A percentile compares a stretch with the other conserved stretches of the same genome.
These are phyloP conservation scores for Calliphora vicina DNA, from an alignment of 1,140 invertebrate species.

Conservation along the genomic window DNA sequence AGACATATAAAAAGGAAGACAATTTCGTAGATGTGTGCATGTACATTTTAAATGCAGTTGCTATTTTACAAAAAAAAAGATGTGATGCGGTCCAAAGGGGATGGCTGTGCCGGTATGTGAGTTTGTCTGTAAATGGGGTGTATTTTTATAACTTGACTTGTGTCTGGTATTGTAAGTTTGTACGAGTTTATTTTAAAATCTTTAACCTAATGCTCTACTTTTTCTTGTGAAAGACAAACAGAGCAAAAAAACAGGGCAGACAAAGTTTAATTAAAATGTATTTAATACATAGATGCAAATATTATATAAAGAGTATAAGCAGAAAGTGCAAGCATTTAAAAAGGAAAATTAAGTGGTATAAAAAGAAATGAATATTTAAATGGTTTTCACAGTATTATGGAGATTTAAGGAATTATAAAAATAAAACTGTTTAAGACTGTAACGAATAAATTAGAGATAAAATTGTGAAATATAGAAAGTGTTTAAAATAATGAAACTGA, in stretches of 20 bases:
- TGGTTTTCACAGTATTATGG: too few relatives aligned
- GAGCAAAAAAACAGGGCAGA: background rate
- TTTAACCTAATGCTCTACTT: constrained; percentile 4
- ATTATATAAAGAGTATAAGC: background rate
- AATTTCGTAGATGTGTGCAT: background rate
- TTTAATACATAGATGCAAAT: background rate
- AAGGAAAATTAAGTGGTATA: background rate
- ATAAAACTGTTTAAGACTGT: too few relatives aligned
- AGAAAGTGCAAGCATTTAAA: background rate
- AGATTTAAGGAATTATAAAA: too few relatives aligned
- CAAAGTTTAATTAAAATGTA: background rate
- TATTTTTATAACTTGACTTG: background rate
- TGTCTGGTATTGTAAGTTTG: background rate
- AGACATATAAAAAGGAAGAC: constrained; percentile 12
- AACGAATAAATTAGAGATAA: too few relatives aligned
- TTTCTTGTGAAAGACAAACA: background rate
- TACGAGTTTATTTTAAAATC: background rate
- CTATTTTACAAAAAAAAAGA: background rate
- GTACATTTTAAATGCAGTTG: background rate
- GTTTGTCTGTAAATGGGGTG: background rate
- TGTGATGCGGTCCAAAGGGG: too few relatives aligned
- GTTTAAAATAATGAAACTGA: too few relatives aligned
- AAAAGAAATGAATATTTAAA: too few relatives aligned
- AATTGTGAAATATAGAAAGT: too few relatives aligned
- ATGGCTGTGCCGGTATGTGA: background rate